Conservation (phyloP, 2,888 invertebrate genomes). For the Anthrax anthrax region DNA sequence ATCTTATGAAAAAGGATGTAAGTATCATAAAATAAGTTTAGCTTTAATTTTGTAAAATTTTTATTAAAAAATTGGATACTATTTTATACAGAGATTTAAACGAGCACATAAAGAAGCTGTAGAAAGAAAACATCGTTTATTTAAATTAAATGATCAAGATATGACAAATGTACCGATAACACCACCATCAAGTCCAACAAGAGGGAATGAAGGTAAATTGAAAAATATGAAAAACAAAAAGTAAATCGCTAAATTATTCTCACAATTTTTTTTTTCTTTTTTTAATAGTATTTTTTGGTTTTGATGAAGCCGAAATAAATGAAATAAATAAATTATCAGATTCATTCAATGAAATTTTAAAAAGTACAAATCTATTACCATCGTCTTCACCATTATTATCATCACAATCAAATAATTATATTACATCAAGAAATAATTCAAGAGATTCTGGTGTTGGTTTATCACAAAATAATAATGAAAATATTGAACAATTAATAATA, state of each 20-base stretch:
- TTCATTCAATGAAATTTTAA: no score
- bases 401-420: no score
- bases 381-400: no score
- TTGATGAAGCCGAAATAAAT: conserved; percentile 12
- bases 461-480: not conserved
- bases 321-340: no score
- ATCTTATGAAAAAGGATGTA: conserved; percentile 21
- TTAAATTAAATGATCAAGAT: conserved; percentile 9
- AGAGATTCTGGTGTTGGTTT: conserved; percentile 21
- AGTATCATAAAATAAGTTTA: no score
- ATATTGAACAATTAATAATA: not conserved
- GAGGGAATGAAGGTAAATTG: conserved; percentile 15
- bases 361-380: no score
- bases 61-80: not conserved
- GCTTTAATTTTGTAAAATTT: not conserved
- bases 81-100: not conserved
- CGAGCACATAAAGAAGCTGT: not conserved
- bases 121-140: not conserved
- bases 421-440: conserved; percentile 11
- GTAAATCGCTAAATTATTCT: not conserved
- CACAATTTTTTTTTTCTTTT: no score
- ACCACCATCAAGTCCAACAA: conserved; percentile 12
- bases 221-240: not conserved
- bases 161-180: conserved; percentile 11
- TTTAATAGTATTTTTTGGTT: conserved; percentile 19